Evolutionary conservation across 2,113 vertebrate species (phyloP).

Genomic region (Manacus vitellinus): DNA sequence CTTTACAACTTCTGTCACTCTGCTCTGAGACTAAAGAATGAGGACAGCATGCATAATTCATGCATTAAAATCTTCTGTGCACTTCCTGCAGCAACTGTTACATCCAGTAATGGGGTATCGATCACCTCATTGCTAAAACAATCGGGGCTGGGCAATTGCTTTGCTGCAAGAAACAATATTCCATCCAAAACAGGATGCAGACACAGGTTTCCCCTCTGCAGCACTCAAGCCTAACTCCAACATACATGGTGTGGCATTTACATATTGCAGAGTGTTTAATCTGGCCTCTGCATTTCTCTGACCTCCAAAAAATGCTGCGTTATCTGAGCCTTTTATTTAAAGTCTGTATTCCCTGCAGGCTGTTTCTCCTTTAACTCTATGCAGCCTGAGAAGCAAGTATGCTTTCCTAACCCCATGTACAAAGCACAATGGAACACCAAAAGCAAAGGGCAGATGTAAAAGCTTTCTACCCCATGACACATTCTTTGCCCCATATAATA

Average conservation of each 20-base stretch:
- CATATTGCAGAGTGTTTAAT: constrained; percentile 33
- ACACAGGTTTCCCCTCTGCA: constrained; percentile 30
- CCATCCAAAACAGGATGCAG: constrained; percentile 48
- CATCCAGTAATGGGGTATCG: constrained; percentile 83
- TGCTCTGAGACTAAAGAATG: constrained; percentile 70
- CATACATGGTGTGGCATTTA: constrained; percentile 3
- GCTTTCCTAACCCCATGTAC: background rate
- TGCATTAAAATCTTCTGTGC: constrained; percentile 77
- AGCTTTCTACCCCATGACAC: background rate
- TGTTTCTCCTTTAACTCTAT: background rate
- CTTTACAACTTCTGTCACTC: constrained; percentile 73
- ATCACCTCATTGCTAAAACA: constrained; percentile 78
- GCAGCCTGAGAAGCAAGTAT: background rate
- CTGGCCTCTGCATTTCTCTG: background rate
- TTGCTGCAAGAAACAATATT: constrained; percentile 66
- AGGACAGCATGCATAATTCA: constrained; percentile 87
- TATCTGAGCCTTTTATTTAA: constrained; percentile 13
- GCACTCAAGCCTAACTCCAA: constrained; percentile 8
- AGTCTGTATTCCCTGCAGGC: background rate
- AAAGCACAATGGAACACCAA: background rate
- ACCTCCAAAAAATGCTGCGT: constrained; percentile 60
- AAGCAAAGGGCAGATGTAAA: background rate
- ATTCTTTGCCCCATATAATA: background rate
- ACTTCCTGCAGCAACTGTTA: constrained; percentile 80
- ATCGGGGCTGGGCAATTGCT: constrained; percentile 73